These are phyloP conservation scores for Pollachius pollachius DNA, from an alignment of 2,113 vertebrate species.

Conservation along the genomic window DNA sequence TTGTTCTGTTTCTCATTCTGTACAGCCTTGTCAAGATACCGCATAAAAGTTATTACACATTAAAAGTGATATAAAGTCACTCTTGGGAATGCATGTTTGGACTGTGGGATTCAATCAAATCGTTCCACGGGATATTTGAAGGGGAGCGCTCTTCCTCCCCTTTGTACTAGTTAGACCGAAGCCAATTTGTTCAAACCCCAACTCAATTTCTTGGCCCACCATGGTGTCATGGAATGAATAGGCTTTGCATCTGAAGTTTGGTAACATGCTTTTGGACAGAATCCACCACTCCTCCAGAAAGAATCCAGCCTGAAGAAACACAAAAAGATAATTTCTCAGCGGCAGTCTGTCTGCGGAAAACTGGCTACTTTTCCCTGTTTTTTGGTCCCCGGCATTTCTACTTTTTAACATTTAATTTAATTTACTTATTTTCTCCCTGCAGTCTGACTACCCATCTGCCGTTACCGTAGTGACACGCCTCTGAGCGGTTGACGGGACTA, in stretches of 20 bases:
- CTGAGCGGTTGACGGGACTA: slow-evolving; percentile 46
- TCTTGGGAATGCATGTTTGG: no score
- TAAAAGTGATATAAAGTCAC: no score
- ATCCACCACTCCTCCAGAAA: slow-evolving; percentile 51
- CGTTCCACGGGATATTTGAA: no score
- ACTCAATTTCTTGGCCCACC: slow-evolving; percentile 59
- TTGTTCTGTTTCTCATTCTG: no score
- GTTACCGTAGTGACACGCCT: slow-evolving; percentile 57
- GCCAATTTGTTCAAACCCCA: slow-evolving; percentile 59
- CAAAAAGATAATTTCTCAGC: slow-evolving; percentile 46
- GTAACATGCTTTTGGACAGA: slow-evolving; percentile 58
- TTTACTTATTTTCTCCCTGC: slow-evolving; percentile 34
- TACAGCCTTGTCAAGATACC: no score
- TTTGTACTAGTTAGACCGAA: slow-evolving; percentile 36
- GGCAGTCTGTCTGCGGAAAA: slow-evolving; percentile 55
- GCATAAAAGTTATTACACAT: no score
- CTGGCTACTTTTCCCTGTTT: slow-evolving; percentile 19
- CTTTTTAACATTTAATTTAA: slow-evolving; percentile 36
- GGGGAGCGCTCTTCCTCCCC: slow-evolving; percentile 18
- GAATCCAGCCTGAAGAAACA: slow-evolving; percentile 39
- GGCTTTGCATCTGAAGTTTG: slow-evolving; percentile 62
- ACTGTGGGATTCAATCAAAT: no score
- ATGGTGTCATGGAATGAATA: slow-evolving; percentile 53
- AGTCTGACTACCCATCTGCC: slow-evolving; percentile 65
- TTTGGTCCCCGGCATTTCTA: slow-evolving; percentile 17